Conservation (phyloP, 2,797 vertebrate genomes). For the Myioborus miniatus region DNA sequence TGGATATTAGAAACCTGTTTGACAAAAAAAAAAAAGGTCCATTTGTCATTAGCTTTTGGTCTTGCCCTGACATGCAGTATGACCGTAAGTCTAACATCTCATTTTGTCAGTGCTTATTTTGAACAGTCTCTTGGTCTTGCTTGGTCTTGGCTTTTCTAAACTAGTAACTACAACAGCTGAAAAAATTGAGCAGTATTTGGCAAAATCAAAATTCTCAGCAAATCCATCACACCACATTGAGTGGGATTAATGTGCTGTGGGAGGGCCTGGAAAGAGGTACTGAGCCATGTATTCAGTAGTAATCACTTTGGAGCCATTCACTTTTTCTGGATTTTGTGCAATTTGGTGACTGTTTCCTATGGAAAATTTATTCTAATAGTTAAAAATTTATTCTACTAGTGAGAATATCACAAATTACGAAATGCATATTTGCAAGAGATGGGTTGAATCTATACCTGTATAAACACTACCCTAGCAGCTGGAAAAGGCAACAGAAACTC, state of each 20-base stretch:
- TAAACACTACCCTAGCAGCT: background rate
- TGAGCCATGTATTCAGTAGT: background rate
- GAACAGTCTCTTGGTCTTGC: background rate
- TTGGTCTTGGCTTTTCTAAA: background rate
- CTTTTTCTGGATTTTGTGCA: background rate
- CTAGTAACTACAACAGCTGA: background rate
- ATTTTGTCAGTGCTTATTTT: background rate
- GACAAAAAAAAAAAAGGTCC: background rate
- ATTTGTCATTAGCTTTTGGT: background rate
- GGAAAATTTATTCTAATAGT: background rate
- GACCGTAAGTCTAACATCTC: background rate
- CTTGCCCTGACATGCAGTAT: conserved; percentile 26
- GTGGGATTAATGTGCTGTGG: background rate
- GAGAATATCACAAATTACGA: background rate
- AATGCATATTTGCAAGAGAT: background rate
- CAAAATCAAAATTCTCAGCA: conserved; percentile 8
- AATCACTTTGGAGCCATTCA: background rate
- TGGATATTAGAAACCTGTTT: background rate
- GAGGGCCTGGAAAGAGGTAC: background rate
- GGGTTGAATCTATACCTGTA: background rate
- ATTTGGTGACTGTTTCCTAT: background rate
- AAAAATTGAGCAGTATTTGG: conserved; percentile 20
- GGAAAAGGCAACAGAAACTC: background rate
- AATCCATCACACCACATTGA: background rate
- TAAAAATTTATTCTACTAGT: background rate